Percentiles rank a stretch among this genome's conserved stretches.
These are phyloP conservation scores for Prunella strophiata DNA, from an alignment of 2,797 vertebrate species.

Conservation along the genomic window DNA sequence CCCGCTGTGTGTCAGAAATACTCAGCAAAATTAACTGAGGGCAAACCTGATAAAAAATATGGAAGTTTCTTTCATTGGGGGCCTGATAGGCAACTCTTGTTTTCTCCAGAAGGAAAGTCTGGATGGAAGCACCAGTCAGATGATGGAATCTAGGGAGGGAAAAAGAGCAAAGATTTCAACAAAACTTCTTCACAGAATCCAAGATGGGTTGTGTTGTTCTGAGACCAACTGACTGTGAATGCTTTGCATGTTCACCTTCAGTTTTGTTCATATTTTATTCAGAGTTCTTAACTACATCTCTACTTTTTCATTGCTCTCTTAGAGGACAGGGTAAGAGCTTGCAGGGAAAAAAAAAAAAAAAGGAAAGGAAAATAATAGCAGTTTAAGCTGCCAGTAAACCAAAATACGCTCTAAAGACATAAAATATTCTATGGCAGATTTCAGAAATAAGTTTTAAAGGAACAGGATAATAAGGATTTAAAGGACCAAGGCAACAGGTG, in stretches of 20 bases:
- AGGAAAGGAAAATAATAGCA: not conserved
- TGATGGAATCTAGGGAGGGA: slow-evolving; percentile 83
- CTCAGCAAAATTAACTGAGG: not conserved
- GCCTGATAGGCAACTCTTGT: slow-evolving; percentile 91
- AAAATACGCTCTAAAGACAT: not conserved
- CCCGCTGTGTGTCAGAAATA: not conserved
- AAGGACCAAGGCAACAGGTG: not conserved
- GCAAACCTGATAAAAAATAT: slow-evolving; percentile 96
- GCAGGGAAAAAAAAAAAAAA: not conserved
- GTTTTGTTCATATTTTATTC: not conserved
- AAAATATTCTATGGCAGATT: not conserved
- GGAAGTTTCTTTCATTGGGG: slow-evolving; percentile 91
- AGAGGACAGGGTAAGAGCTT: not conserved
- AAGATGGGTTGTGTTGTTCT: not conserved
- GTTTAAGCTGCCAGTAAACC: not conserved
- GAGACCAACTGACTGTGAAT: not conserved
- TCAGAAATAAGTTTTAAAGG: not conserved
- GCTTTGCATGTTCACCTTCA: not conserved
- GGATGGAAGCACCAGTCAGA: slow-evolving; percentile 90
- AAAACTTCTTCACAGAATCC: not conserved
- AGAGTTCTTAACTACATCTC: not conserved
- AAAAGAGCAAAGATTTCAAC: not conserved
- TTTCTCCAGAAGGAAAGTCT: slow-evolving; percentile 96
- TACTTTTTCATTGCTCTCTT: not conserved
- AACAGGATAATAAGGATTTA: not conserved